These are phyloP conservation scores for Phorcus lineatus DNA, from an alignment of 2,888 invertebrate species.

Conservation along the genomic window DNA sequence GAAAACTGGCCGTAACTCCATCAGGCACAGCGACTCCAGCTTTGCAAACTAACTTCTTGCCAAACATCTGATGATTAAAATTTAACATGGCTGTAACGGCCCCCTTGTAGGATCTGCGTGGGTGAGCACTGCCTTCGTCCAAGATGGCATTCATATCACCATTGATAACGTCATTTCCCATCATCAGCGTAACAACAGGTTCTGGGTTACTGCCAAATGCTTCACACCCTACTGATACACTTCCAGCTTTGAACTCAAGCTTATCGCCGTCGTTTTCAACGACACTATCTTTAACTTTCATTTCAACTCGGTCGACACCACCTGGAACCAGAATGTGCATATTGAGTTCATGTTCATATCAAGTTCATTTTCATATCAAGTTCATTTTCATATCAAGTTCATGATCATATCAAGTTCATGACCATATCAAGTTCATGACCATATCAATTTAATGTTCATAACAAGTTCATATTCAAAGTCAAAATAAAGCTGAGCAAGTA, in stretches of 20 bases:
- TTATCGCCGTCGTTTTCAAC: background rate
- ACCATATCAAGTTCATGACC: too few species aligned
- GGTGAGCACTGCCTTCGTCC: background rate
- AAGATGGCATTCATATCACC: background rate
- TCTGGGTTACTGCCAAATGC: background rate
- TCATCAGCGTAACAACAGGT: background rate
- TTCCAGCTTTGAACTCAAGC: background rate
- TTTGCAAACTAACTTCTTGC: background rate
- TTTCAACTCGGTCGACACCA: background rate
- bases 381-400: too few species aligned
- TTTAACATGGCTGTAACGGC: background rate
- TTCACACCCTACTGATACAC: background rate
- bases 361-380: too few species aligned
- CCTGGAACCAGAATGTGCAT: background rate
- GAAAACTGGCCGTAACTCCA: background rate
- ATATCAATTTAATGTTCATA: too few species aligned
- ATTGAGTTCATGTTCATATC: too few species aligned
- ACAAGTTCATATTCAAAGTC: too few species aligned
- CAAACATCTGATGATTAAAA: background rate
- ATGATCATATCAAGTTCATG: too few species aligned
- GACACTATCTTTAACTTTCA: background rate
- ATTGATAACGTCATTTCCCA: background rate
- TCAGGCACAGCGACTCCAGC: background rate
- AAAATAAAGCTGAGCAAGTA: too few species aligned
- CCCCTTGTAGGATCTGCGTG: background rate